Percentiles rank a stretch among this genome's conserved stretches.
These are phyloP conservation scores for Scortum barcoo DNA, from an alignment of 2,113 vertebrate species.

Conservation along the genomic window DNA sequence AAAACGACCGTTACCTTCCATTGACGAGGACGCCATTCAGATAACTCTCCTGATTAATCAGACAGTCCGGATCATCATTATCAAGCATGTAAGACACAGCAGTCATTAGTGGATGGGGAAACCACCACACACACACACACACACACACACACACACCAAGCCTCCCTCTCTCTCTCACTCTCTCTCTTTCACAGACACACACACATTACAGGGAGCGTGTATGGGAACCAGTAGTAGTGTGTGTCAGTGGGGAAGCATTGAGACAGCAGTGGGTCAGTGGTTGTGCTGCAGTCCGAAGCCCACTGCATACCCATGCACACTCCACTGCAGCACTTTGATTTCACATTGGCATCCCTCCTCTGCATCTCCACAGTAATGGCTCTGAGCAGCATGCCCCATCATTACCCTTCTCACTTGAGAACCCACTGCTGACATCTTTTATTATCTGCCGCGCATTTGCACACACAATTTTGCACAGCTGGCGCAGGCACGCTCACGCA, in stretches of 20 bases:
- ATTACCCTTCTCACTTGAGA: slow-evolving; percentile 80
- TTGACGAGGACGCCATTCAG: slow-evolving; percentile 53
- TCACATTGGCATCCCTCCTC: slow-evolving; percentile 66
- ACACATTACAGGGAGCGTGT: slow-evolving; percentile 13
- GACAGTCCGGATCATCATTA: slow-evolving; percentile 53
- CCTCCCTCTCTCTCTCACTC: not conserved
- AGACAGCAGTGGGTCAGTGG: slow-evolving; percentile 78
- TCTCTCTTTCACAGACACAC: not conserved
- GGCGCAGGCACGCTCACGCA: not conserved
- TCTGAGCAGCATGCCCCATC: slow-evolving; percentile 67
- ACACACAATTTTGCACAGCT: no score
- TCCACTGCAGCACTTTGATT: slow-evolving; percentile 79
- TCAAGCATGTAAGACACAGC: slow-evolving; percentile 58
- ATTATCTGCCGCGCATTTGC: slow-evolving; percentile 34
- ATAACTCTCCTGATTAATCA: slow-evolving; percentile 53
- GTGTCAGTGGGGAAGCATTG: slow-evolving; percentile 76
- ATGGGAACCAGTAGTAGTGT: slow-evolving; percentile 68
- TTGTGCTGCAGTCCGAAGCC: slow-evolving; percentile 76
- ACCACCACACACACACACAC: slow-evolving; percentile 38
- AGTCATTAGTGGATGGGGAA: slow-evolving; percentile 52
- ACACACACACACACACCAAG: slow-evolving; percentile 3
- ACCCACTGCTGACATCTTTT: slow-evolving; percentile 72
- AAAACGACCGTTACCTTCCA: slow-evolving; percentile 64
- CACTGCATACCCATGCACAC: slow-evolving; percentile 74
- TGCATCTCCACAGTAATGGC: slow-evolving; percentile 69